Percentiles rank a stretch among this genome's conserved stretches.
phyloP scores from a whole-genome alignment of 2,797 vertebrate species.

The Ctenopoma kingsleyae region DNA sequence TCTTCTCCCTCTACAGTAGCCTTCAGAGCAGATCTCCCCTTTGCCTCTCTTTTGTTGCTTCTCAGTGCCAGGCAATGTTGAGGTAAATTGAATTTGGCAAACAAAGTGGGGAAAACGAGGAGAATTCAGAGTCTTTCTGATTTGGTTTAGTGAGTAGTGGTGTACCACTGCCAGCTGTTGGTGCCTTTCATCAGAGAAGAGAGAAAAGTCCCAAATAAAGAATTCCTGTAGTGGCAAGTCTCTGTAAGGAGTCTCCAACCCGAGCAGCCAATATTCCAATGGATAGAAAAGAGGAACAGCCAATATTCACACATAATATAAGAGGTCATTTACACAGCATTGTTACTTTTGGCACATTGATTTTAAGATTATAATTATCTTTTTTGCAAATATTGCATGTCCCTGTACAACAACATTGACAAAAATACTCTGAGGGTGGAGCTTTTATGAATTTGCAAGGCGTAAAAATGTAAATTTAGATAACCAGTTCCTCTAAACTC shows the following conservation, averaged over 20 bases:
- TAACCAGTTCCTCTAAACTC: slow-evolving; percentile 93
- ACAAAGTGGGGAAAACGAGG: slow-evolving; percentile 85
- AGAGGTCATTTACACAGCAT: slow-evolving; percentile 87
- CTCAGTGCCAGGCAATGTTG: slow-evolving; percentile 91
- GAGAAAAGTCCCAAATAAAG: slow-evolving; percentile 89
- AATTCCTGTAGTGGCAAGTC: slow-evolving; percentile 92
- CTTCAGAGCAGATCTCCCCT: slow-evolving; percentile 77
- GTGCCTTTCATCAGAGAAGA: slow-evolving; percentile 91
- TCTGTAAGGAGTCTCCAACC: slow-evolving; percentile 89
- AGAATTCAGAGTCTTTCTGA: slow-evolving; percentile 90
- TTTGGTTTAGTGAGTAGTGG: slow-evolving; percentile 93
- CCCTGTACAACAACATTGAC: slow-evolving; percentile 96
- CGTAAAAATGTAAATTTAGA: slow-evolving; percentile 86
- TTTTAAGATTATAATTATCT: slow-evolving; percentile 85
- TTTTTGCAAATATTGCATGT: slow-evolving; percentile 96
- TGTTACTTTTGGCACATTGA: slow-evolving; percentile 96
- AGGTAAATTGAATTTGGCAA: slow-evolving; percentile 99
- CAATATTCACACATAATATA: slow-evolving; percentile 93
- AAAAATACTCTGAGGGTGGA: slow-evolving; percentile 86
- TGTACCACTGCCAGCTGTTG: slow-evolving; percentile 93
- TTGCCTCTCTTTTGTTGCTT: slow-evolving; percentile 84
- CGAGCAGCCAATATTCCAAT: slow-evolving; percentile 95
- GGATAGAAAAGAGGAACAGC: slow-evolving; percentile 95
- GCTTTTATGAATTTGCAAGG: slow-evolving; percentile 87
- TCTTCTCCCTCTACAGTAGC: slow-evolving; percentile 73